A percentile compares a stretch with the other conserved stretches of the same genome.
Evolutionary conservation across 2,888 invertebrate genomes (phyloP).

Genomic region (Thymelicus sylvestris): DNA sequence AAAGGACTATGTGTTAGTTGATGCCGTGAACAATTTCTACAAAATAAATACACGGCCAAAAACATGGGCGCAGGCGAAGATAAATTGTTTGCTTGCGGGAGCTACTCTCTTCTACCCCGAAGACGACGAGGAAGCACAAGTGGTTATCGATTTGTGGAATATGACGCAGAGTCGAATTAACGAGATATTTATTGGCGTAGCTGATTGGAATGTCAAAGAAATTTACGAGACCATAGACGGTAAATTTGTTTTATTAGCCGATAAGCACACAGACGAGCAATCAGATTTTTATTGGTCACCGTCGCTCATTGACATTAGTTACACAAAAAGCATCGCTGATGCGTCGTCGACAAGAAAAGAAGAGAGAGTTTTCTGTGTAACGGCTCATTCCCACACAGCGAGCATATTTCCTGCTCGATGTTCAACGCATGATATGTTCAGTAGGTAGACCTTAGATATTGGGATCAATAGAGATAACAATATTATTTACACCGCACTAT

Average conservation of each 20-base stretch:
- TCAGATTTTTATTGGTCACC: no score
- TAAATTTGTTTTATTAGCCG: slow-evolving; percentile 39
- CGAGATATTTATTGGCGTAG: slow-evolving; percentile 54
- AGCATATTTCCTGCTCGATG: no score
- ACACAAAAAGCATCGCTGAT: no score
- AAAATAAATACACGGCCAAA: slow-evolving; percentile 63
- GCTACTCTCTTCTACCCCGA: slow-evolving; percentile 64
- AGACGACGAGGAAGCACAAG: slow-evolving; percentile 55
- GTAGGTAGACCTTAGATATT: no score
- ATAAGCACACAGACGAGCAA: not conserved
- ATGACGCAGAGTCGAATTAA: slow-evolving; percentile 48
- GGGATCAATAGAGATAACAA: no score
- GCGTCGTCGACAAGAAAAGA: no score
- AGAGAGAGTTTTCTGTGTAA: no score
- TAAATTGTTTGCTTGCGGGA: slow-evolving; percentile 60
- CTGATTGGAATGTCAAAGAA: slow-evolving; percentile 50
- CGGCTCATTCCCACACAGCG: no score
- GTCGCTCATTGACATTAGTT: no score
- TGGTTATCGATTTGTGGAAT: slow-evolving; percentile 52
- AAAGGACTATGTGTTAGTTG: slow-evolving; percentile 63
- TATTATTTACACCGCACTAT: no score
- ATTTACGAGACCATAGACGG: slow-evolving; percentile 61
- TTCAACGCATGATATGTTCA: no score
- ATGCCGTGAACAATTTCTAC: slow-evolving; percentile 59
- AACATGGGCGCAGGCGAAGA: slow-evolving; percentile 61